These are phyloP conservation scores for Redunca redunca DNA, from an alignment of 2,113 vertebrate genomes.

Conservation along the genomic window DNA sequence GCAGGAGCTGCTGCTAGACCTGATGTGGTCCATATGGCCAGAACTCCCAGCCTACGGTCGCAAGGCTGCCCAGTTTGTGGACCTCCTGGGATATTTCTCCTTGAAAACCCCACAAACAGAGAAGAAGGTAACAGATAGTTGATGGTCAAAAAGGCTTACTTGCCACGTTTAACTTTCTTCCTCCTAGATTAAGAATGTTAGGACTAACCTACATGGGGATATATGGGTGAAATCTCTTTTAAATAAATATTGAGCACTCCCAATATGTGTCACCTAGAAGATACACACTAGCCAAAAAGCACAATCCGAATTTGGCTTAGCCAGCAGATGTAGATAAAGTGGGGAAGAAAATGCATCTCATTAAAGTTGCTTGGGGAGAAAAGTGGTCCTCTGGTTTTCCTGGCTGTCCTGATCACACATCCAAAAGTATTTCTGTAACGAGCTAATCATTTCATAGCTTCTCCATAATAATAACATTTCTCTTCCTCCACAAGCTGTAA, in stretches of 20 bases:
- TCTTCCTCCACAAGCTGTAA: not conserved
- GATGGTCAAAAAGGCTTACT: not conserved
- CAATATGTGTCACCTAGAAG: not conserved
- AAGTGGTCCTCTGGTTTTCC: not conserved
- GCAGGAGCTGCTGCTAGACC: constrained; percentile 94
- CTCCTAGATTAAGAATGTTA: not conserved
- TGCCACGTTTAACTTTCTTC: not conserved
- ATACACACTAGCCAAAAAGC: not conserved
- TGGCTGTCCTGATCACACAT: too few species aligned
- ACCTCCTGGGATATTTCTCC: constrained; percentile 97
- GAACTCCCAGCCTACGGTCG: constrained; percentile 97
- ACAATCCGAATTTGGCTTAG: not conserved
- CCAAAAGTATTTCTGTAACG: not conserved
- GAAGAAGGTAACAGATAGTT: constrained; percentile 87
- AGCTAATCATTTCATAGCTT: not conserved
- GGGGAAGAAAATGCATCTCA: not conserved
- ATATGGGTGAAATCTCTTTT: not conserved
- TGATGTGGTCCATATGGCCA: constrained; percentile 99
- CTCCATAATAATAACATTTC: not conserved
- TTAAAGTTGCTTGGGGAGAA: not conserved
- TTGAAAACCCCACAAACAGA: constrained; percentile 98
- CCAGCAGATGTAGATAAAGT: not conserved
- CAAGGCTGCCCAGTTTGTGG: constrained; percentile 98
- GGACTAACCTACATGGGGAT: too few species aligned
- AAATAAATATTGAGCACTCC: not conserved